These are phyloP conservation scores for Malurus melanocephalus DNA, from an alignment of 2,113 vertebrate genomes.

Conservation along the genomic window DNA sequence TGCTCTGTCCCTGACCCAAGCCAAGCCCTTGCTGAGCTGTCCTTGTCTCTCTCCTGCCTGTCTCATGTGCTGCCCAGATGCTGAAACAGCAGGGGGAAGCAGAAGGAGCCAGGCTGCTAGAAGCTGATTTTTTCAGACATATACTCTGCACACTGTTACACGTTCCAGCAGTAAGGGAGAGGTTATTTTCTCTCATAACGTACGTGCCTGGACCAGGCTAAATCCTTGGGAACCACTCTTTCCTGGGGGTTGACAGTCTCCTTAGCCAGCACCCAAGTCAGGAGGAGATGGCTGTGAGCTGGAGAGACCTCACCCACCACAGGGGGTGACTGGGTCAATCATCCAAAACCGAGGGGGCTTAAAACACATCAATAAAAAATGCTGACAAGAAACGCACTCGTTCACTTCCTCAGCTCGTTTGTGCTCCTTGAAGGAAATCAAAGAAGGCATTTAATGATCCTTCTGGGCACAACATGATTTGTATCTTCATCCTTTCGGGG, in stretches of 20 bases:
- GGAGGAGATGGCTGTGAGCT: background rate
- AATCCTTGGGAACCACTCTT: background rate
- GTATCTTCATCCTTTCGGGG: background rate
- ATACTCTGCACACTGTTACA: background rate
- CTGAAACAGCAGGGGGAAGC: background rate
- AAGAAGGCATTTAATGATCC: background rate
- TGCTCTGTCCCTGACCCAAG: background rate
- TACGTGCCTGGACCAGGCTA: background rate
- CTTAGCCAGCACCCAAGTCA: rapidly evolving
- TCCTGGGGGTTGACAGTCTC: rapidly evolving
- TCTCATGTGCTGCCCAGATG: background rate
- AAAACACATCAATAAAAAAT: background rate
- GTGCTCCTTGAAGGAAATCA: conserved; percentile 7
- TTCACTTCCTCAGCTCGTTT: conserved; percentile 1
- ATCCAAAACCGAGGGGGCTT: rapidly evolving
- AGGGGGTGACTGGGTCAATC: rapidly evolving
- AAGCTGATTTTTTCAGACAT: background rate
- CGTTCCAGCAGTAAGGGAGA: background rate
- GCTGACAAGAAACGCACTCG: background rate
- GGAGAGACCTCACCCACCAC: background rate
- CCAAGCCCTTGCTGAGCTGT: background rate
- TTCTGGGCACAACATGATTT: background rate
- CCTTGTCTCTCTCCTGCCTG: background rate
- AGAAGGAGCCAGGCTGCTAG: background rate
- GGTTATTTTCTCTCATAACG: background rate